Base-by-base conservation (phyloP, 2,797 vertebrate species). In the Coranthus polyacanthus region DNA sequence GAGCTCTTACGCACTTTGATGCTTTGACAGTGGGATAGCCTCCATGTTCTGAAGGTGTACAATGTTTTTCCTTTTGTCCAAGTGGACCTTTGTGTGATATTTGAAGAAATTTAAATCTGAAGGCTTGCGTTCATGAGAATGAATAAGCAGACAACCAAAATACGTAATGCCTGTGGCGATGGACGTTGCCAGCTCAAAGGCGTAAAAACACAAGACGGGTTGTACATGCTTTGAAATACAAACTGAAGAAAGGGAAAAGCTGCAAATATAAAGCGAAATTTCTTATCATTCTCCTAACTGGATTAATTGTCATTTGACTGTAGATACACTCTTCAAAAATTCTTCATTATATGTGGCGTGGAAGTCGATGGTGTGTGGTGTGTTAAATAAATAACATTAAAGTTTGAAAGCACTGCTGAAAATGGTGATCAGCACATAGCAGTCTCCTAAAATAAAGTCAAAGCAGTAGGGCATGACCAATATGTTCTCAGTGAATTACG, bases 381-480 rank as follows among this genome's bases (percentile, higher is more conserved):
- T 39, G 11, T 76, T 53, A 61, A 18, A 38, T 50, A 66, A 75
- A 76, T 51, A 60, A 6, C 32, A 71, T 67, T 38, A 36, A 55
- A 36, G n/a, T 61, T 73, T 72, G 34, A 41, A 32, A 83, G 67
- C 43, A 43, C 29, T 46, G 52, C 64, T 20, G 64, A 62, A 68
- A 71, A 73, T 22, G 44, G 37, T 78, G 68, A 85, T 84, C 56
- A 63, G 59, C n/a, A 52, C 17, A 62, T 2, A 41, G 59, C 69
- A 54, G 56, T 54, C 43, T 49, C 52, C 58, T 51, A 78, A 61
- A 58, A 55, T 43, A 16, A 71, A 63, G 38, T 61, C 61, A 69
- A 57, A 47, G 60, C 69, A 66, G 18, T 11, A 7, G 54, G 55
- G 42, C 69, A 60, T 68, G 82, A 81, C 70, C 60, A 46, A 49